These are phyloP conservation scores for Danaus plexippus DNA, from an alignment of 1,140 invertebrate genomes.

Conservation along the genomic window DNA sequence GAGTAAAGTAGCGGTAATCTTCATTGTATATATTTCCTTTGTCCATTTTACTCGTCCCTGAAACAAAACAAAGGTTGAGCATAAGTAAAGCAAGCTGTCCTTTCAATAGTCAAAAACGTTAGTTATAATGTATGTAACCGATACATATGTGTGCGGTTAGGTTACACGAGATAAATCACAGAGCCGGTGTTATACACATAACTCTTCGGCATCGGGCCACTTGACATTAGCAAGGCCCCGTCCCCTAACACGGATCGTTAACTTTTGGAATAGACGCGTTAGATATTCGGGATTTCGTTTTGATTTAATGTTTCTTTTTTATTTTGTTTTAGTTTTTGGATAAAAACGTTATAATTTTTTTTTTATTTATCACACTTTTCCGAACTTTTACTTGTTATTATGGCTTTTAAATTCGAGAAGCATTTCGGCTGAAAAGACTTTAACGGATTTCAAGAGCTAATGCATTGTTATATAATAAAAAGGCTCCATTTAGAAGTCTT, in stretches of 20 bases:
- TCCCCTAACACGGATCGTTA: slow-evolving; percentile 30
- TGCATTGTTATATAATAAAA: no score
- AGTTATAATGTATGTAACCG: slow-evolving; percentile 20
- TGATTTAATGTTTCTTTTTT: slow-evolving; percentile 3
- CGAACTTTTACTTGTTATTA: no score
- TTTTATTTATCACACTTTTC: no score
- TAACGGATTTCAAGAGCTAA: no score
- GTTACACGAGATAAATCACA: slow-evolving; percentile 45
- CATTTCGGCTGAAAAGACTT: no score
- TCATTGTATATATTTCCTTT: no score
- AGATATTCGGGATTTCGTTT: no score
- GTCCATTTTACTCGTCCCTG: slow-evolving; percentile 1
- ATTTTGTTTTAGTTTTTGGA: not conserved
- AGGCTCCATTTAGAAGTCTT: no score
- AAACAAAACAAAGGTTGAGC: slow-evolving; percentile 4
- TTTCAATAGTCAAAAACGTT: slow-evolving; percentile 9
- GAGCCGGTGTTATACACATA: slow-evolving; percentile 50
- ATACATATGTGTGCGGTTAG: slow-evolving; percentile 46
- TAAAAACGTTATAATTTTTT: no score
- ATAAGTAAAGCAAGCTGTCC: no score
- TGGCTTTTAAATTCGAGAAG: no score
- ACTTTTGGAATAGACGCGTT: slow-evolving; percentile 22
- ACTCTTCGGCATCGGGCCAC: slow-evolving; percentile 48
- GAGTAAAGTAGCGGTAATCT: no score
- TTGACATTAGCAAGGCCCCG: slow-evolving; percentile 55